phyloP scores from a whole-genome alignment of 2,797 vertebrate genomes.

The Aotus griseimembra region DNA sequence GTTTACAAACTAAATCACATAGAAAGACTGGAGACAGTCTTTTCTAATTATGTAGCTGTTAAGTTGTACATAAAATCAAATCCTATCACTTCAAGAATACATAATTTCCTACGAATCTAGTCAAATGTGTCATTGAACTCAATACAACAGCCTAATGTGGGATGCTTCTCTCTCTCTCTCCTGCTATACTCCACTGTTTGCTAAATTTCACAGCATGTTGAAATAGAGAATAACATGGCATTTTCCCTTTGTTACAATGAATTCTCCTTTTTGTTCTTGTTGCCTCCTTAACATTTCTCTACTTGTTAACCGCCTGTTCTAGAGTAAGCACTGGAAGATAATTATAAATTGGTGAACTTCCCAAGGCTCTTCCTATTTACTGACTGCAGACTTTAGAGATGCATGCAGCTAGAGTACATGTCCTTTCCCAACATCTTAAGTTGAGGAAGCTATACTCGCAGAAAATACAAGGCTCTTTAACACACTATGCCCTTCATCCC shows the following conservation, averaged over 20 bases:
- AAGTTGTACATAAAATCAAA: neutral
- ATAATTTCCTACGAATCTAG: neutral
- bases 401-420: accelerated
- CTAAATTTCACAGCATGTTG: neutral
- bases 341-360: neutral
- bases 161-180: neutral
- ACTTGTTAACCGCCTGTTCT: neutral
- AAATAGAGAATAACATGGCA: neutral
- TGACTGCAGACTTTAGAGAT: neutral
- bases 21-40: neutral
- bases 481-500: accelerated
- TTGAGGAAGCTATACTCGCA: neutral
- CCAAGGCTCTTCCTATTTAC: neutral
- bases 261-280: neutral
- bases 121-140: neutral
- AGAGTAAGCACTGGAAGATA: neutral
- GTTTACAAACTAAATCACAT: neutral
- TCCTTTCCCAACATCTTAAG: neutral
- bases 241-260: neutral
- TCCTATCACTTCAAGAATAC: neutral
- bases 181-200: neutral
- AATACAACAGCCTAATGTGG: neutral
- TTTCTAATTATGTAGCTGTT: neutral
- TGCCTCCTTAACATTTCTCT: accelerated
- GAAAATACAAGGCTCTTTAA: neutral